Base-by-base conservation (phyloP, 2,797 vertebrate species). In the Petrocephalus sullivani region DNA sequence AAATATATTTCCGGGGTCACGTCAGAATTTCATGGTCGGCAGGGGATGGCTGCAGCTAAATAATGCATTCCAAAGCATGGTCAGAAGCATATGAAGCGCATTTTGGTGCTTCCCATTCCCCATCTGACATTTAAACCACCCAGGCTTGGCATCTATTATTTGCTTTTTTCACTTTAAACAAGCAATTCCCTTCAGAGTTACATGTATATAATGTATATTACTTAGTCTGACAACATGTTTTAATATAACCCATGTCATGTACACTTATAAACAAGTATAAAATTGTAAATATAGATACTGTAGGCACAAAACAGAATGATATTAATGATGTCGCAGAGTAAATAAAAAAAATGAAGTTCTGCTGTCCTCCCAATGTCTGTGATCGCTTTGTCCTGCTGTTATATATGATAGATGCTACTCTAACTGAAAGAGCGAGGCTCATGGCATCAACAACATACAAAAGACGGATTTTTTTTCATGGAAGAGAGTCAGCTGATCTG, bases 201-300 rank as follows among this genome's bases (percentile, higher is more conserved):
- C n/a, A 83, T 53, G 8, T 53, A 51, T 53, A 83, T 46, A 83
- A 82, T n/a, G 7, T 53, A 23, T 83, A 23, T 49, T 21, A 64
- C 61, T 19, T 64, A 21, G 71, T 46, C 37, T 83, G 49, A 49
- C 41, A 53, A 49, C 19, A 81, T 81, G 46, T 53, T 49, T 83
- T 49, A 83, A 53, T 21, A 53, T 23, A 51, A 19, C 49, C 41
- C 16, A 16, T 87, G n/a, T 75, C 28, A 88, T 61, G 83, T 23
- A 88, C 84, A 88, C 78, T 88, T 88, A 33, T 64, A 71, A 58
- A 60, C 23, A 53, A 90, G 88, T 89, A 91, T 9, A 75, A 91
- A 92, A 92, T 87, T 90, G 88, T 90, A 90, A 89, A 89, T 85
- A 89, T 90, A 90, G 89, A 89, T 86, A 90, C 87, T 86, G 53